A percentile compares a stretch with the other conserved stretches of the same genome.
Conservation (phyloP, 1,140 invertebrate genomes). For the Habropoda laboriosa region DNA sequence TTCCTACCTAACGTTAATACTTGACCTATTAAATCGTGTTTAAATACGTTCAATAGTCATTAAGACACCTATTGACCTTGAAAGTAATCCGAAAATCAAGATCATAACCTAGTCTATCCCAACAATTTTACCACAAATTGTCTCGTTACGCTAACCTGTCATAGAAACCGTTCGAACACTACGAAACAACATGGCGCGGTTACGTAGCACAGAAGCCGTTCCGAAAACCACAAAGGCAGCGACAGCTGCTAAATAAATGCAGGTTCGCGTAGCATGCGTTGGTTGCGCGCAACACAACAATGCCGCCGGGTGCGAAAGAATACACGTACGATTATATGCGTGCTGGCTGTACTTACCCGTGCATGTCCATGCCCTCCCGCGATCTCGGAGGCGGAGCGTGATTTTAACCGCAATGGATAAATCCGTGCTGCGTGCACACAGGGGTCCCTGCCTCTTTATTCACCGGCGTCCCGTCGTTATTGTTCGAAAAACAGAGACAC, state of each 20-base stretch:
- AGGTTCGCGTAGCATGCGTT: constrained; percentile 24
- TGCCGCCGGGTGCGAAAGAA: constrained; percentile 38
- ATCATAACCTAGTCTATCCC: no score
- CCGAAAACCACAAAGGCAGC: not conserved
- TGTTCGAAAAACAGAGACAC: constrained; percentile 14
- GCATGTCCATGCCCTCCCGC: constrained; percentile 23
- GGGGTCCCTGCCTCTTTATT: not conserved
- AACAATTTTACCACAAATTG: not conserved
- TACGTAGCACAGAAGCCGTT: no score
- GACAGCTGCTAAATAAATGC: constrained; percentile 50
- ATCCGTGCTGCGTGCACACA: not conserved
- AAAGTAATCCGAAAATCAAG: not conserved
- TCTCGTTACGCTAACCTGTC: not conserved
- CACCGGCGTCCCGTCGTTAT: constrained; percentile 32
- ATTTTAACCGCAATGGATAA: constrained; percentile 52
- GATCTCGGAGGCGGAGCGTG: constrained; percentile 35
- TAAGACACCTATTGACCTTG: no score
- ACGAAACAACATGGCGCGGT: not conserved
- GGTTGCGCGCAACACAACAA: constrained; percentile 3
- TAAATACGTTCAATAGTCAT: not conserved
- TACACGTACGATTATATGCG: constrained; percentile 26
- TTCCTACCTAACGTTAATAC: no score
- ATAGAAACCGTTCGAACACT: not conserved
- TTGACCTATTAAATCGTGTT: not conserved
- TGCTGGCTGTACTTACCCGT: constrained; percentile 23